Percentiles rank a stretch among this genome's conserved stretches.
phyloP scores from a whole-genome alignment of 2,113 vertebrate species.

The Eublepharis macularius region DNA sequence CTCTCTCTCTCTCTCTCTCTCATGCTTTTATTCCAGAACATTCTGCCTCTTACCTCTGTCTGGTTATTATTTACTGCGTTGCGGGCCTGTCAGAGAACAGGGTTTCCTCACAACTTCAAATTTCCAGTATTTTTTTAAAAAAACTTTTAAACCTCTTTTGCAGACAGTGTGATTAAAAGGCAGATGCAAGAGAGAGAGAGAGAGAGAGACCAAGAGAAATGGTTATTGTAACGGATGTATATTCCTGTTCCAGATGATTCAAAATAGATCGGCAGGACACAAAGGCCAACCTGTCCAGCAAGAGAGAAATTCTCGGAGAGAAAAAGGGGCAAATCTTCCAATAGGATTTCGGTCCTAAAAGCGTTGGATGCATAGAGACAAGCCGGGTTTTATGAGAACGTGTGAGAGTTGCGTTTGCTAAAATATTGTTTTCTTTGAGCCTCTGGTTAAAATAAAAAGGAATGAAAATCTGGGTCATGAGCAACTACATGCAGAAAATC shows the following conservation, averaged over 20 bases:
- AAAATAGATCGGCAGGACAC: conserved; percentile 54
- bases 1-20: neutral
- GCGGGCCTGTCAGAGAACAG: conserved; percentile 46
- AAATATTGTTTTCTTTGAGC: conserved; percentile 48
- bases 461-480: conserved; percentile 57
- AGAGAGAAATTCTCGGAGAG: conserved; percentile 45
- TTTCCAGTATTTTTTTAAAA: conserved; percentile 40
- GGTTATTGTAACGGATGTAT: conserved; percentile 57
- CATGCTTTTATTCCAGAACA: conserved; percentile 47
- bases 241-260: conserved; percentile 50
- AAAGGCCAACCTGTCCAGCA: conserved; percentile 59
- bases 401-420: conserved; percentile 6
- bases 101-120: conserved; percentile 63
- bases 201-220: conserved; percentile 1
- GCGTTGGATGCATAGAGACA: conserved; percentile 37
- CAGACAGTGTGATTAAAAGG: conserved; percentile 42
- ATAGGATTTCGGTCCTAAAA: neutral
- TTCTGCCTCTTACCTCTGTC: conserved; percentile 51
- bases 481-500: conserved; percentile 51
- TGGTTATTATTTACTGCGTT: conserved; percentile 68
- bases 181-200: conserved; percentile 26
- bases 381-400: conserved; percentile 36
- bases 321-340: conserved; percentile 45
- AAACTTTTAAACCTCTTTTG: conserved; percentile 60
- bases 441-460: conserved; percentile 3